Base-by-base conservation (phyloP, 2,113 vertebrate genomes). In the Xiphophorus maculatus region DNA sequence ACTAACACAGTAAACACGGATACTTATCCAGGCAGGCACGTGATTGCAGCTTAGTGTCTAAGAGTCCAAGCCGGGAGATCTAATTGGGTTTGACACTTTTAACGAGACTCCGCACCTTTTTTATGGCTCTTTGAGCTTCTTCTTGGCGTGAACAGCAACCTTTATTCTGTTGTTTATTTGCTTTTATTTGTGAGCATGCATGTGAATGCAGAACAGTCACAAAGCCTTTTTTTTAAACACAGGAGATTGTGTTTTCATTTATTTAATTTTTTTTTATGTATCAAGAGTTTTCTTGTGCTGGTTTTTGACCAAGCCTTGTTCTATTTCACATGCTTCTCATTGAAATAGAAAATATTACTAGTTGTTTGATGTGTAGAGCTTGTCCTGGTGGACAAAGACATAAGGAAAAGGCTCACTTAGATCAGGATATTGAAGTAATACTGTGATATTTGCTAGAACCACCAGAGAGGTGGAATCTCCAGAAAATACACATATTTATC, bases 81-180 rank as follows among this genome's bases (percentile, higher is more conserved):
- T 88, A 89, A 89, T 90, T 77, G 74, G 42, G 64, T 37, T 81
- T 87, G 86, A 86, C 82, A 89, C 80, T 82, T 88, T 90, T 84
- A 77, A 89, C 80, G 61, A 82, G 84, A 83, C 51, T 30, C 74
- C 69, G 70, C 77, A 81, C 79, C 79, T 84, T 85, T 42, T 58
- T 88, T 69, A 61, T 19, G 84, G 84, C 72, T 80, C 60, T 48
- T 19, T 12, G 15, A 87, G 67, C 78, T n/a, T 66, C 85, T 74
- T 28, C 63, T 77, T 29, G 19, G 74, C 69, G 40, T 64, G 35
- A 78, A 29, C 44, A 32, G 74, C 30, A 62, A 28, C 30, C 80
- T 63, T 60, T 48, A 63, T 72, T 25, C 13, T 33, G 2, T 13
- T 11, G 19, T 80, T 68, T 66, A 11, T 73, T 63, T 63, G 42